phyloP scores from a whole-genome alignment of 2,113 vertebrate species.

The Nibea albiflora region DNA sequence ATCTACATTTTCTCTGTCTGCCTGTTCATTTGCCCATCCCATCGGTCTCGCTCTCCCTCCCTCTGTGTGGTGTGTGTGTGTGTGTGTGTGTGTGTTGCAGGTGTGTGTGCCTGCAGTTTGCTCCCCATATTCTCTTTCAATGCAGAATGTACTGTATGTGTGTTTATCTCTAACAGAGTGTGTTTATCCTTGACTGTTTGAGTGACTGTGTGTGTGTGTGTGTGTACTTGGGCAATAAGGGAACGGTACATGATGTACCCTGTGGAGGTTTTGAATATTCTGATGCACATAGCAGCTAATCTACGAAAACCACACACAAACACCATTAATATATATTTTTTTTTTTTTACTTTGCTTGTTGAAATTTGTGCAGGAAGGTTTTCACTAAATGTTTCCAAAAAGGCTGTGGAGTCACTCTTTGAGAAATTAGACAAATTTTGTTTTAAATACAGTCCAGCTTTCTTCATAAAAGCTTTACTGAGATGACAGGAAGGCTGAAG shows the following conservation, averaged over 20 bases:
- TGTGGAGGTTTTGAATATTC: conserved; percentile 62
- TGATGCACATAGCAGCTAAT: conserved; percentile 55
- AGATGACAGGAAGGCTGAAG: background rate
- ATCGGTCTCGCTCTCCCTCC: background rate
- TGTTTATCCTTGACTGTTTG: conserved; percentile 29
- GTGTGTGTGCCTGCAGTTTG: background rate
- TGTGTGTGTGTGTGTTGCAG: background rate
- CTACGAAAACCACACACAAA: conserved; percentile 12
- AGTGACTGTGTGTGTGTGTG: conserved; percentile 19
- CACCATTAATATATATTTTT: background rate
- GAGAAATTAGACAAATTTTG: background rate
- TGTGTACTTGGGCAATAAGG: conserved; percentile 30
- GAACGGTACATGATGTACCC: conserved; percentile 67
- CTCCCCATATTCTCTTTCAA: background rate
- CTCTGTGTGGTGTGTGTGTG: background rate
- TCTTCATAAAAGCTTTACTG: background rate
- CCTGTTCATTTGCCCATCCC: conserved; percentile 1
- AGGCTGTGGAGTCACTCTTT: background rate
- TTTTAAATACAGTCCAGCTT: background rate
- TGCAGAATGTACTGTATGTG: background rate
- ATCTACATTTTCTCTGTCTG: conserved; percentile 11
- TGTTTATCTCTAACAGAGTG: conserved; percentile 19
- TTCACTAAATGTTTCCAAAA: conserved; percentile 17
- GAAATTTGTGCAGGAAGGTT: background rate
- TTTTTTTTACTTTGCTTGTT: conserved; percentile 12